Conservation (phyloP, 2,113 vertebrate species). For the Nycticorax nycticorax region DNA sequence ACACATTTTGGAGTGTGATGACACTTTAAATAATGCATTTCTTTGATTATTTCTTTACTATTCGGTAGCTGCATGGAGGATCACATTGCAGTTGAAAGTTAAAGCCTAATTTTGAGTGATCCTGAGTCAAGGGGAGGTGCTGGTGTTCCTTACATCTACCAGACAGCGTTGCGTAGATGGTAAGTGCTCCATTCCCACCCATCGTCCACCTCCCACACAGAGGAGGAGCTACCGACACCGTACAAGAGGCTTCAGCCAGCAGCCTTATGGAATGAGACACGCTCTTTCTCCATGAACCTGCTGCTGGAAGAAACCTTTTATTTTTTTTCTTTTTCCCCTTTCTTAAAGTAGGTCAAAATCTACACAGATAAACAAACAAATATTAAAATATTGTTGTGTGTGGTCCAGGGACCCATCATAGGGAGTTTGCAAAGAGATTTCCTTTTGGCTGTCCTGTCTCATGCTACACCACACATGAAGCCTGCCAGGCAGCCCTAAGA, state of each 20-base stretch:
- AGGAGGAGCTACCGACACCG: not conserved
- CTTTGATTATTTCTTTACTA: constrained; percentile 1
- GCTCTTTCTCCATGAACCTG: not conserved
- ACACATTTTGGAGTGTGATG: not conserved
- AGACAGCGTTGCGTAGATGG: not conserved
- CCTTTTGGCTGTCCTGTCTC: not conserved
- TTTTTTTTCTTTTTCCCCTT: not conserved
- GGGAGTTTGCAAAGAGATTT: not conserved
- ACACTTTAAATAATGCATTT: constrained; percentile 21
- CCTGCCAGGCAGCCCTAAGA: not conserved
- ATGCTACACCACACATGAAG: not conserved
- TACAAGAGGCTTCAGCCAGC: not conserved
- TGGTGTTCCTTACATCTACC: not conserved
- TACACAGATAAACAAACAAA: not conserved
- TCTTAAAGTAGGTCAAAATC: not conserved
- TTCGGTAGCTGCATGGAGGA: not conserved
- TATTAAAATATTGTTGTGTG: accelerated
- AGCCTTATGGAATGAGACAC: not conserved
- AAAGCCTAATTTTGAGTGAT: not conserved
- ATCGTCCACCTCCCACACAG: not conserved
- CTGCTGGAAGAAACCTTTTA: not conserved
- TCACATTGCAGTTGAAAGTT: not conserved
- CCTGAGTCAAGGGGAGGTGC: not conserved
- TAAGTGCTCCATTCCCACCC: not conserved
- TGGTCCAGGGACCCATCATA: not conserved